phyloP scores from a whole-genome alignment of 2,113 vertebrate genomes.

The Campylorhamphus procurvoides region DNA sequence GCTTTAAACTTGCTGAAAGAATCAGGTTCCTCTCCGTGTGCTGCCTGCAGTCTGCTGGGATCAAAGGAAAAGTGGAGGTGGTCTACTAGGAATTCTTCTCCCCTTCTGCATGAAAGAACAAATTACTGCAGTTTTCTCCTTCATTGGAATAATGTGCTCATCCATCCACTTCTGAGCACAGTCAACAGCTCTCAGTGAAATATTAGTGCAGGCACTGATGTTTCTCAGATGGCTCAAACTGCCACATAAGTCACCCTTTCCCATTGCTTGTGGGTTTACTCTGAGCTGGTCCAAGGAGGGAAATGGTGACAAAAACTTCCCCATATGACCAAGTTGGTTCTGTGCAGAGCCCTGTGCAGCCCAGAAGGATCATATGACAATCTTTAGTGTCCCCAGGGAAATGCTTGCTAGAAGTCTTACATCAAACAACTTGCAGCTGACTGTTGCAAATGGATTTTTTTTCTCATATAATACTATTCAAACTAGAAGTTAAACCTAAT shows the following conservation, averaged over 20 bases:
- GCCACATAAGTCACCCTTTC: accelerated
- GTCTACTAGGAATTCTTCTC: neutral
- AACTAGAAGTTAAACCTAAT: neutral
- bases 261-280: neutral
- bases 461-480: neutral
- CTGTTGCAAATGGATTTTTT: neutral
- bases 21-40: neutral
- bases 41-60: neutral
- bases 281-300: neutral
- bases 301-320: neutral
- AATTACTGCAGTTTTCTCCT: neutral
- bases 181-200: neutral
- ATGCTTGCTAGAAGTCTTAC: neutral
- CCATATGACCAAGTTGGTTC: accelerated
- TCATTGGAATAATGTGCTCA: neutral
- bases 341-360: neutral
- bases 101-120: neutral
- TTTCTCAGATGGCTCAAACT: neutral
- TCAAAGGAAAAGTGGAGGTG: neutral
- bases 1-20: neutral
- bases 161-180: neutral
- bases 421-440: neutral
- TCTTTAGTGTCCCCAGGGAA: neutral
- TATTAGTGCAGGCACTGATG: neutral
- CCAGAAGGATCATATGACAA: neutral